These are phyloP conservation scores for Euphonia xanthogaster DNA, from an alignment of 2,797 vertebrate species.

Conservation along the genomic window DNA sequence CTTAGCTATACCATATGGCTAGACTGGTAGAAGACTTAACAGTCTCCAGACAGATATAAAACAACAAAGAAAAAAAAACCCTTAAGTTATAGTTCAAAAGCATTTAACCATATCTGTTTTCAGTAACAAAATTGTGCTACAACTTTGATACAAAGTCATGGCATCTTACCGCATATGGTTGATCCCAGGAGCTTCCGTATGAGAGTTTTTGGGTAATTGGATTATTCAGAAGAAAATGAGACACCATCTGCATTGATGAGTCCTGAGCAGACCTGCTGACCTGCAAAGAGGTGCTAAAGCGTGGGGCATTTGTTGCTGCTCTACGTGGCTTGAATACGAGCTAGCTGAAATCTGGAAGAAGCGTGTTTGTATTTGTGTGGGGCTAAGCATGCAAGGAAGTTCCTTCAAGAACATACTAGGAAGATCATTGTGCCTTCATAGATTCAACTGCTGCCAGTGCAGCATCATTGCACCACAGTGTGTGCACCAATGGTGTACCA, in stretches of 20 bases:
- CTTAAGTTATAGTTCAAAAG: not conserved
- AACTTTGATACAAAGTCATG: not conserved
- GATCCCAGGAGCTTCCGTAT: not conserved
- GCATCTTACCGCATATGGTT: fast-evolving
- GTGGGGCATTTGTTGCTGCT: not conserved
- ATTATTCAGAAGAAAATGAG: not conserved
- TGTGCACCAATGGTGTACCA: not conserved
- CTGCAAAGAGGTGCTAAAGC: not conserved
- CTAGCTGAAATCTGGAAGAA: not conserved
- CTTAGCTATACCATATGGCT: not conserved
- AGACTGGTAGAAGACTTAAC: not conserved
- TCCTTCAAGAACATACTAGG: not conserved
- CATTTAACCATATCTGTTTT: not conserved
- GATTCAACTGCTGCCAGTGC: not conserved
- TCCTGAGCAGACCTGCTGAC: not conserved
- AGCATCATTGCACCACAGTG: not conserved
- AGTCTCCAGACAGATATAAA: not conserved
- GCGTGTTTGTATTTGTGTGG: not conserved
- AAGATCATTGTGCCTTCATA: not conserved
- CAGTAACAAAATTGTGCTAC: not conserved
- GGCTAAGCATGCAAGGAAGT: not conserved
- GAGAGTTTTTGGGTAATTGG: not conserved
- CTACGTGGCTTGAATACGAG: not conserved
- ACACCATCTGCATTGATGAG: not conserved
- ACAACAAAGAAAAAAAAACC: not conserved